A percentile compares a stretch with the other conserved stretches of the same genome.
Evolutionary conservation across 2,113 vertebrate genomes (phyloP).

Genomic region (Mustela nigripes): DNA sequence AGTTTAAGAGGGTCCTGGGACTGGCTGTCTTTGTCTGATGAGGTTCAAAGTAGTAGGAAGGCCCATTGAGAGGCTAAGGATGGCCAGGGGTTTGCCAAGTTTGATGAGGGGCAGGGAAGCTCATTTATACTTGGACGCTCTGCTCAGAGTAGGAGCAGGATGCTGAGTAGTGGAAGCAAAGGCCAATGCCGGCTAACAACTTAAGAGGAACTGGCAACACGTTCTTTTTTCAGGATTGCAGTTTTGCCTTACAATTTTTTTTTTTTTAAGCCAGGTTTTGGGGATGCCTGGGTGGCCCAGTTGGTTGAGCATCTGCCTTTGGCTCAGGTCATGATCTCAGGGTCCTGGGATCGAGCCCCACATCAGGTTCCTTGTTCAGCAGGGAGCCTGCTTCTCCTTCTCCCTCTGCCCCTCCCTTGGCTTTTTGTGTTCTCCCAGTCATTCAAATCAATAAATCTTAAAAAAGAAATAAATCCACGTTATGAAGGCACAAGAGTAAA

Average conservation of each 20-base stretch:
- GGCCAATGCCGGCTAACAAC: not conserved
- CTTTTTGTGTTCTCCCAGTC: not conserved
- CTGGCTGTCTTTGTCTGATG: not conserved
- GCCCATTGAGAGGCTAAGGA: not conserved
- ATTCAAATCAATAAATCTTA: not conserved
- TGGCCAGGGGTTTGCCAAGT: not conserved
- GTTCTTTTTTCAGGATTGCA: not conserved
- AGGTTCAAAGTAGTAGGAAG: not conserved
- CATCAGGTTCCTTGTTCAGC: not conserved
- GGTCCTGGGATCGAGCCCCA: not conserved
- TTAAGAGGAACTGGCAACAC: not conserved
- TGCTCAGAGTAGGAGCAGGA: not conserved
- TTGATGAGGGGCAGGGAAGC: not conserved
- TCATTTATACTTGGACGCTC: not conserved
- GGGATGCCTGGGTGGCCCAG: not conserved
- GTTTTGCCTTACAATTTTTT: not conserved
- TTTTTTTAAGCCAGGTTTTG: not conserved
- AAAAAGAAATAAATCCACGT: not conserved
- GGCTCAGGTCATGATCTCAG: not conserved
- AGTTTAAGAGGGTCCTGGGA: not conserved
- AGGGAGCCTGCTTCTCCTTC: not conserved
- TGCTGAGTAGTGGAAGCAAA: not conserved
- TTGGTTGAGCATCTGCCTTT: not conserved
- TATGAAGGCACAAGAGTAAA: constrained; percentile 59
- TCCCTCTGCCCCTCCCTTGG: too few relatives aligned